phyloP scores from a whole-genome alignment of 2,113 vertebrate species.

The Cricetomys ansorgei region DNA sequence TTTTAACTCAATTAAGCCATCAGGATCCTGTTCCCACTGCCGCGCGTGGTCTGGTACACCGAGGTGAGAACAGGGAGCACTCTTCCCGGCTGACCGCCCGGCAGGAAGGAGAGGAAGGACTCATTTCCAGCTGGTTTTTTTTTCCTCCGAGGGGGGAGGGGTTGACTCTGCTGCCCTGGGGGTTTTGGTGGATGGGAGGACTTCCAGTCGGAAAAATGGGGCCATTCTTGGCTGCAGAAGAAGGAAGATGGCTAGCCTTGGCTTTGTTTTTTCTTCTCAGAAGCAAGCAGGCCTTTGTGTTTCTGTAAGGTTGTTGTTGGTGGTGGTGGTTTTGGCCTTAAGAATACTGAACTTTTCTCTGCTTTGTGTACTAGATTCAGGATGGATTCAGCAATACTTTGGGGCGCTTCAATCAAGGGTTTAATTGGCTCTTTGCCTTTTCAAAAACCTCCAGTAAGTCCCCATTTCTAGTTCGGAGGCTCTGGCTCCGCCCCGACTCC shows the following conservation, averaged over 20 bases:
- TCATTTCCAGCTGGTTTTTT: slow-evolving; percentile 66
- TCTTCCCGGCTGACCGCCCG: slow-evolving; percentile 30
- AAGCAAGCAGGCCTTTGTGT: neutral
- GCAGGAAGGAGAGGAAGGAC: slow-evolving; percentile 64
- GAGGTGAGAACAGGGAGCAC: slow-evolving; percentile 55
- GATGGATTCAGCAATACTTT: slow-evolving; percentile 49
- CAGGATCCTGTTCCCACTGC: slow-evolving; percentile 61
- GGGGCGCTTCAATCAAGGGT: slow-evolving; percentile 37
- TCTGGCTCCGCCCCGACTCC: neutral
- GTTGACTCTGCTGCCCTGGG: neutral
- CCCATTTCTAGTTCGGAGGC: neutral
- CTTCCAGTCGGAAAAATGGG: slow-evolving; percentile 9
- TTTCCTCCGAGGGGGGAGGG: neutral
- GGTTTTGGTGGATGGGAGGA: neutral
- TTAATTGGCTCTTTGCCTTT: slow-evolving; percentile 9
- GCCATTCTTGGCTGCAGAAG: neutral
- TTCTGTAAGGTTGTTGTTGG: neutral
- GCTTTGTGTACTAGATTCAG: slow-evolving; percentile 25
- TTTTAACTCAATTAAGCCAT: slow-evolving; percentile 78
- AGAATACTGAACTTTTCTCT: slow-evolving; percentile 60
- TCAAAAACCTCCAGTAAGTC: neutral
- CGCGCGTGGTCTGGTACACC: neutral
- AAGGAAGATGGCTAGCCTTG: neutral
- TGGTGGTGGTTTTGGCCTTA: neutral
- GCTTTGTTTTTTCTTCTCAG: neutral